phyloP scores from a whole-genome alignment of 1,140 invertebrate genomes.

The Drosophila punjabiensis region DNA sequence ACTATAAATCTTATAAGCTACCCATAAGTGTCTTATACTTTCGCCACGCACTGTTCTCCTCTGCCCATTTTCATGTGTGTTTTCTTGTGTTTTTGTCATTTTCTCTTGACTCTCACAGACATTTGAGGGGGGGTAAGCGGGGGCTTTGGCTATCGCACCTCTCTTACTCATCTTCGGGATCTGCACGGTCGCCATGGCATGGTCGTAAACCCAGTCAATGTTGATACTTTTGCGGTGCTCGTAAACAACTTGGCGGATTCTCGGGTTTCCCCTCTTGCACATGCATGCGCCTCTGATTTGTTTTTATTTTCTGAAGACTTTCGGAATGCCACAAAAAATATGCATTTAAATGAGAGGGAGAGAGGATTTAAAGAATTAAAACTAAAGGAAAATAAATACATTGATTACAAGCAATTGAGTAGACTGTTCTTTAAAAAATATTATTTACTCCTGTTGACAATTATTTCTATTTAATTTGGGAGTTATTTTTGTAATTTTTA shows the following conservation, averaged over 20 bases:
- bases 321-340: background rate
- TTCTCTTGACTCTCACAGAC: conserved; percentile 13
- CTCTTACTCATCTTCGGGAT: conserved; percentile 38
- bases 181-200: conserved; percentile 14
- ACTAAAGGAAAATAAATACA: background rate
- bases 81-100: conserved; percentile 8
- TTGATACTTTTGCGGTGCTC: conserved; percentile 37
- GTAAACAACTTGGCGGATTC: conserved; percentile 21
- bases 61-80: background rate
- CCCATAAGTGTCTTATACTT: background rate
- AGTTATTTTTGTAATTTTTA: too few species aligned
- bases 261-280: conserved; percentile 13
- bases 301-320: conserved; percentile 3
- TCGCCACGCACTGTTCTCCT: conserved; percentile 5
- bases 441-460: too few species aligned
- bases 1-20: background rate
- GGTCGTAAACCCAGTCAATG: conserved; percentile 25
- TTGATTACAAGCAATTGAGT: background rate
- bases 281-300: conserved; percentile 6
- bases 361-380: background rate
- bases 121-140: conserved; percentile 8
- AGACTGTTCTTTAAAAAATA: too few species aligned
- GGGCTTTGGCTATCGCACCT: conserved; percentile 6
- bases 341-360: background rate
- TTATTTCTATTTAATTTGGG: too few species aligned